Evolutionary conservation across 2,797 vertebrate genomes (phyloP).

Genomic region (Lutjanus argentimaculatus): DNA sequence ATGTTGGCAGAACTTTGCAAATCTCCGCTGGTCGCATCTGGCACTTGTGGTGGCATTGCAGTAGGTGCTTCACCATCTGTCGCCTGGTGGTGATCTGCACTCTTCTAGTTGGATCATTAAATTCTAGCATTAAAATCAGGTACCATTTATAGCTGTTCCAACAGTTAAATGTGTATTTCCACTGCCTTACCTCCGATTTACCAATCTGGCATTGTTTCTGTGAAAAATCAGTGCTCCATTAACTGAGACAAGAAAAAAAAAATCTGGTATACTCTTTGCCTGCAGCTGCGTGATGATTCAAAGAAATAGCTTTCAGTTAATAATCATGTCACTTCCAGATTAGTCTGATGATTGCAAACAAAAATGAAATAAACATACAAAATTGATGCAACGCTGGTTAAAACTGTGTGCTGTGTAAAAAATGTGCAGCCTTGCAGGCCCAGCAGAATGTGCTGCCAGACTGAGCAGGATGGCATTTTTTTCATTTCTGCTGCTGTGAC

Average conservation of each 20-base stretch:
- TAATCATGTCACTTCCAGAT: slow-evolving; percentile 5
- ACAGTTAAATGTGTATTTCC: background rate
- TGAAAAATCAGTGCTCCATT: slow-evolving; percentile 3
- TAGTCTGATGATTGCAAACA: slow-evolving; percentile 3
- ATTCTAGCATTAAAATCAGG: background rate
- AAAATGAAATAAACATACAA: background rate
- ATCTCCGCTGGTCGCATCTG: too few species aligned
- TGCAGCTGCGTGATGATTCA: slow-evolving; percentile 14
- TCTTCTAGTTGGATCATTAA: background rate
- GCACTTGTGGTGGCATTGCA: too few species aligned
- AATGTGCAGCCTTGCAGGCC: slow-evolving; percentile 35
- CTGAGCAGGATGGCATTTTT: slow-evolving; percentile 40
- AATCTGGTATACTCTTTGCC: background rate
- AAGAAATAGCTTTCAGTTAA: slow-evolving; percentile 2
- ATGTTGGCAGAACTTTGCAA: too few species aligned
- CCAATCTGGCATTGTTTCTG: background rate
- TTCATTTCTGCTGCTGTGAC: slow-evolving; percentile 31
- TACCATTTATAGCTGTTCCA: background rate
- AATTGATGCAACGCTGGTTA: slow-evolving; percentile 22
- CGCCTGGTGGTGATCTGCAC: too few species aligned
- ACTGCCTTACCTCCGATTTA: background rate
- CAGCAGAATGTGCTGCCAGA: slow-evolving; percentile 44
- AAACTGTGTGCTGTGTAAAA: slow-evolving; percentile 26
- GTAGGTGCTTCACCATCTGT: too few species aligned
- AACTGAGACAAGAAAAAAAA: background rate